Evolutionary conservation across 2,113 vertebrate species (phyloP).

Genomic region (Halichoeres trimaculatus): DNA sequence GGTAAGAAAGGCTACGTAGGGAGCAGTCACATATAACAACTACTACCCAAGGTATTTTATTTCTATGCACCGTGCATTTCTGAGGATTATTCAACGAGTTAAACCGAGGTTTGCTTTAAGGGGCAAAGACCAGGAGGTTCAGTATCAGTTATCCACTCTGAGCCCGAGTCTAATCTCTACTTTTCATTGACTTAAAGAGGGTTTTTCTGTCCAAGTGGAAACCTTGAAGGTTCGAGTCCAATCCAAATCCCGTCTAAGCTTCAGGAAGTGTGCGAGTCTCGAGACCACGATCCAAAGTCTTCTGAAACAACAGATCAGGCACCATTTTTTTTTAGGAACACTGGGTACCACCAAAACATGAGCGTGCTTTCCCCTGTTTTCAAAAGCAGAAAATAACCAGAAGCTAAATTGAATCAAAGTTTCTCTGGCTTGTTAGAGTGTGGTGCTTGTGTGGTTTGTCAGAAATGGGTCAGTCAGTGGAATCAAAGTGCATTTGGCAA

Average conservation of each 20-base stretch:
- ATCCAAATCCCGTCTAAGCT: constrained; percentile 52
- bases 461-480: constrained; percentile 52
- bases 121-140: constrained; percentile 52
- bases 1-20: constrained; percentile 35
- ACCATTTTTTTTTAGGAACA: constrained; percentile 41
- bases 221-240: constrained; percentile 40
- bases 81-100: constrained; percentile 26
- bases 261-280: constrained; percentile 51
- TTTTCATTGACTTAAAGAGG: constrained; percentile 25
- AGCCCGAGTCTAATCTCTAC: constrained; percentile 35
- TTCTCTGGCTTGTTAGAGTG: background rate
- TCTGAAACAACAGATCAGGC: constrained; percentile 40
- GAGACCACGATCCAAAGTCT: constrained; percentile 44
- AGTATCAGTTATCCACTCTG: constrained; percentile 37
- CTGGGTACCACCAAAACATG: constrained; percentile 29
- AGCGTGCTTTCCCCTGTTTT: constrained; percentile 28
- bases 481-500: constrained; percentile 74
- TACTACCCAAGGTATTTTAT: constrained; percentile 41
- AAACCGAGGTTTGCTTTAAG: too few relatives aligned
- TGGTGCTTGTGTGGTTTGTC: constrained; percentile 31
- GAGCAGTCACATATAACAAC: constrained; percentile 49
- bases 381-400: constrained; percentile 16
- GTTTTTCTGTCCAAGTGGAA: constrained; percentile 32
- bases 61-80: constrained; percentile 54
- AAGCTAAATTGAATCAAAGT: constrained; percentile 17